These are phyloP conservation scores for Hymenochirus boettgeri DNA, from an alignment of 2,113 vertebrate genomes.

Conservation along the genomic window DNA sequence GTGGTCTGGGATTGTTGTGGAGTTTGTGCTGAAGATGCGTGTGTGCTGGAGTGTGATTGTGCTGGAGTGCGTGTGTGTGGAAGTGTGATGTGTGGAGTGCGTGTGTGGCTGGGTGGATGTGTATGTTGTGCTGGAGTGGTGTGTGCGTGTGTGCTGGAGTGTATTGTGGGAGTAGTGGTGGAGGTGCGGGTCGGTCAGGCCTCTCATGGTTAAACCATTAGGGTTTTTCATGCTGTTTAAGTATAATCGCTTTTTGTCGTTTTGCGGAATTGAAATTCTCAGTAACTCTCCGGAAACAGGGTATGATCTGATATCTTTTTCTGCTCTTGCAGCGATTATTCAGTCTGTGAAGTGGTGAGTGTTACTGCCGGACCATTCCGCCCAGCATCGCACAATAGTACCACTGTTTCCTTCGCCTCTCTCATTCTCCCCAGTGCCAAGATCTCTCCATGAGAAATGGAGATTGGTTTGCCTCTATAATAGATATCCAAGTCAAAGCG, in stretches of 20 bases:
- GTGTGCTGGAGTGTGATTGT: too few relatives aligned
- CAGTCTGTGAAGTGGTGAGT: conserved; percentile 9
- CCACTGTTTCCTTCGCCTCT: conserved; percentile 11
- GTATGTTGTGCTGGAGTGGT: too few relatives aligned
- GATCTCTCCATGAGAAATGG: conserved; percentile 11
- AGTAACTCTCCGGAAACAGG: conserved; percentile 11
- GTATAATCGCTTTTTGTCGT: conserved; percentile 9
- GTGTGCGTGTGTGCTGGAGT: too few relatives aligned
- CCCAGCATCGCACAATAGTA: conserved; percentile 13
- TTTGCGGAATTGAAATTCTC: not conserved
- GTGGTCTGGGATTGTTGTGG: too few relatives aligned
- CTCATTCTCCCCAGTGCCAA: not conserved
- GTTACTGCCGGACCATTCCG: conserved; percentile 9
- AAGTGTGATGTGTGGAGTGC: too few relatives aligned
- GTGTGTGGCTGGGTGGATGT: too few relatives aligned
- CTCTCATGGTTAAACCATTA: too few relatives aligned
- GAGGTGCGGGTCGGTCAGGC: too few relatives aligned
- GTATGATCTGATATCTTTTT: conserved; percentile 30
- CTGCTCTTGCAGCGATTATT: conserved; percentile 21
- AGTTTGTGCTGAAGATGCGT: too few relatives aligned
- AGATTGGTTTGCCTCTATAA: conserved; percentile 13
- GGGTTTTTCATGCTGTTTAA: too few relatives aligned
- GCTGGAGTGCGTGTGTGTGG: too few relatives aligned
- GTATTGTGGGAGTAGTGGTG: too few relatives aligned
- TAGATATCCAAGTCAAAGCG: not conserved